phyloP scores from a whole-genome alignment of 2,888 invertebrate species.

The Acanthosepion esculentum region DNA sequence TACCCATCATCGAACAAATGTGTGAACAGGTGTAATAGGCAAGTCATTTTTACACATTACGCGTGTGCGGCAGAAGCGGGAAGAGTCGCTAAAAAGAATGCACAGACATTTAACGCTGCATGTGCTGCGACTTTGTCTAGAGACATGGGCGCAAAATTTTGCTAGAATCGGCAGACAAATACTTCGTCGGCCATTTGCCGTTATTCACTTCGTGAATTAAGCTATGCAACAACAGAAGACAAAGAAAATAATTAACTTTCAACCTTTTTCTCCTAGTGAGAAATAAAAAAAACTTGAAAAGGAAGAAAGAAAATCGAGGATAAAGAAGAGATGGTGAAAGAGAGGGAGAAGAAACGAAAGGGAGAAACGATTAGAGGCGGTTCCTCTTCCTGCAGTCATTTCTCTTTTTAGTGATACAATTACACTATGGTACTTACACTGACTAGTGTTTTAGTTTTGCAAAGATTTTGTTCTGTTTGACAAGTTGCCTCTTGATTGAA shows the following conservation, averaged over 20 bases:
- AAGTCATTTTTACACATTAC: background rate
- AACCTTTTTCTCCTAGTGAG: background rate
- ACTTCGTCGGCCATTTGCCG: background rate
- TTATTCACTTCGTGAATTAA: background rate
- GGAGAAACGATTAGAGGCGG: background rate
- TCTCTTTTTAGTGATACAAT: background rate
- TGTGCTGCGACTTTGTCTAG: background rate
- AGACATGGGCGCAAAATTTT: background rate
- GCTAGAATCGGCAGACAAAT: background rate
- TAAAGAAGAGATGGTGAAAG: background rate
- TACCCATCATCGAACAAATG: background rate
- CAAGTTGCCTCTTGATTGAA: background rate
- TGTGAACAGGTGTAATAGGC: background rate
- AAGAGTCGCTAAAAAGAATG: background rate
- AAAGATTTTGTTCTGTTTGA: background rate
- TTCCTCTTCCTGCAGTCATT: background rate
- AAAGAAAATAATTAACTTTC: background rate
- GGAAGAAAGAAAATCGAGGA: background rate
- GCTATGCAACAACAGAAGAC: background rate
- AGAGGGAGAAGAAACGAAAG: background rate
- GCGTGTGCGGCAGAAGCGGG: background rate
- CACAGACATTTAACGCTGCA: background rate
- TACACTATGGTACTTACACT: too few relatives aligned
- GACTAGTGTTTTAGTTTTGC: too few relatives aligned
- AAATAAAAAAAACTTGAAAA: background rate